A percentile compares a stretch with the other conserved stretches of the same genome.
Evolutionary conservation across 2,888 invertebrate genomes (phyloP).

Genomic region (Latheticus oryzae): DNA sequence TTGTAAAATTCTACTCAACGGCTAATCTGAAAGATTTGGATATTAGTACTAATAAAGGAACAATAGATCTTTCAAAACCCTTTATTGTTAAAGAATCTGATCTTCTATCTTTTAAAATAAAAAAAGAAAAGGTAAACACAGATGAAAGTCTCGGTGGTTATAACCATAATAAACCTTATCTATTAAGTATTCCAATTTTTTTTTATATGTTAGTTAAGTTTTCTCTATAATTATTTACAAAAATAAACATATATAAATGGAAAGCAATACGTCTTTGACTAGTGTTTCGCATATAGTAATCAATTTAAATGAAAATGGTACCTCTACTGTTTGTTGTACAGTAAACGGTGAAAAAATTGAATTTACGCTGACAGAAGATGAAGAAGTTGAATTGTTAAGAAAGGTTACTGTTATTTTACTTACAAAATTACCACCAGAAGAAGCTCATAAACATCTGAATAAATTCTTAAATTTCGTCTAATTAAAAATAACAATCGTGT

Average conservation of each 20-base stretch:
- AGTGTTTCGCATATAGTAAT: no score
- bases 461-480: conserved; percentile 13
- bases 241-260: no score
- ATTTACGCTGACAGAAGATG: conserved; percentile 22
- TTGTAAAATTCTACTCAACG: conserved; percentile 19
- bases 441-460: conserved; percentile 11
- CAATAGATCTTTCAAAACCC: conserved; percentile 3
- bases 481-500: conserved; percentile 6
- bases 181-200: no score
- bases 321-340: not conserved
- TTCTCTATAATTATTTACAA: no score
- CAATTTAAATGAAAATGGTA: conserved; percentile 6
- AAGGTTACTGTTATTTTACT: conserved; percentile 23
- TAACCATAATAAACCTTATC: no score
- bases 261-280: no score
- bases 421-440: conserved; percentile 13
- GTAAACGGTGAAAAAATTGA: conserved; percentile 9
- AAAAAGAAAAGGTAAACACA: conserved; percentile 6
- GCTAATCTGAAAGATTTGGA: conserved; percentile 19
- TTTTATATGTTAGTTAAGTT: no score
- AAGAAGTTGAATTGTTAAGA: conserved; percentile 15
- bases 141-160: no score
- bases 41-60: conserved; percentile 8
- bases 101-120: not conserved
- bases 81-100: not conserved